A percentile compares a stretch with the other conserved stretches of the same genome.
Conservation (phyloP, 2,888 invertebrate genomes). For the Aelia acuminata region DNA sequence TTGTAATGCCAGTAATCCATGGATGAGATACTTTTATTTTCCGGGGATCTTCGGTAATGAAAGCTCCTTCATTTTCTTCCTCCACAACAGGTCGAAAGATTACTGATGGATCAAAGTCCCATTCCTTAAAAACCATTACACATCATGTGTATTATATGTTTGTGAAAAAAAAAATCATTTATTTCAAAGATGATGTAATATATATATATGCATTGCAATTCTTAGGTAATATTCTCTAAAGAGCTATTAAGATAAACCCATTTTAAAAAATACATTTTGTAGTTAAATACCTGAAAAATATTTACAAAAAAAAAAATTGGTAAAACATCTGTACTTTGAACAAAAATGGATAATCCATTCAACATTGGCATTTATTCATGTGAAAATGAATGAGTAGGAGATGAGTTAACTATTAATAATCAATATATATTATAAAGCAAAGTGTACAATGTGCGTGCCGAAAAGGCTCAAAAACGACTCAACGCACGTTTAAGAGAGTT, state of each 20-base stretch:
- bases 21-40: slow-evolving; percentile 52
- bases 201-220: not conserved
- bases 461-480: too few species aligned
- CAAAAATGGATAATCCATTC: too few species aligned
- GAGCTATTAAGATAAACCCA: not conserved
- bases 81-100: slow-evolving; percentile 61
- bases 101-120: slow-evolving; percentile 56
- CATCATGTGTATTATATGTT: too few species aligned
- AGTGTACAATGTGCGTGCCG: too few species aligned
- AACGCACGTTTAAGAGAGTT: too few species aligned
- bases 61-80: slow-evolving; percentile 57
- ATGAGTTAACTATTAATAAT: too few species aligned
- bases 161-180: too few species aligned
- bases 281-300: not conserved
- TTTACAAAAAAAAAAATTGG: not conserved
- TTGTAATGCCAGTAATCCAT: slow-evolving; percentile 54
- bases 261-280: not conserved
- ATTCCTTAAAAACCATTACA: slow-evolving; percentile 32
- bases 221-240: not conserved
- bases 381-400: too few species aligned
- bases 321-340: too few species aligned
- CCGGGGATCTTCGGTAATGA: slow-evolving; percentile 59
- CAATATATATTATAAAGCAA: too few species aligned
- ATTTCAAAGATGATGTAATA: too few species aligned
- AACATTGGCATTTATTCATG: too few species aligned